Base-by-base conservation (phyloP, 2,888 invertebrate genomes). In the Oasisia sp. region DNA sequence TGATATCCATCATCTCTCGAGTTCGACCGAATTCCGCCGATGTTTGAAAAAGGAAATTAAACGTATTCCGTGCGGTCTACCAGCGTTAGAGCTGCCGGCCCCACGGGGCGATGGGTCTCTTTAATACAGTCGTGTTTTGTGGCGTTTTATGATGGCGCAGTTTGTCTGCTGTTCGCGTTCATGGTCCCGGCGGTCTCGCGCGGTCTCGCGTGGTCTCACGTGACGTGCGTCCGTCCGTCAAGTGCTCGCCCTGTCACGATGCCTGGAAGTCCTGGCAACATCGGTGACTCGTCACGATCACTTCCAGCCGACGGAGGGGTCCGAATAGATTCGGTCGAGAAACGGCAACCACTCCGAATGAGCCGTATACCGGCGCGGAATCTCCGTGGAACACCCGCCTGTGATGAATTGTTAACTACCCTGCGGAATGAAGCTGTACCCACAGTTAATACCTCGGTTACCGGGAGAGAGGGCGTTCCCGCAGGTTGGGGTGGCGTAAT, bases 41-140 rank as follows among this genome's bases (percentile, higher is more conserved):
- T 74, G n/a, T 74, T 74, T 74, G 74, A 27, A 74, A 74, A 74
- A 74, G 74, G 74, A 74, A 74, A 74, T 74, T 74, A 74, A 74
- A 74, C n/a, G 19, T 74, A 74, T 74, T 74, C 74, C 74, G 74
- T 74, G 27, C 74, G 74, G 74, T 19, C 74, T 74, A n/a, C 74
- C 19, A 74, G 74, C 74, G 74, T 19, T 74, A 5, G 74, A 19
- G 7, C 27, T 74, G 7, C 27, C n/a, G 27, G 19, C 27, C 74
- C 27, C 27, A 27, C 19, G 74, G 27, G 74, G 27, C 27, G 74
- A 74, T 74, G 74, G 74, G 5, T n/a, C 74, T 74, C 27, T 74
- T 74, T 74, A 74, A 74, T 74, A 27, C n/a, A 74, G 74, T 74
- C 14, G 74, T 74, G 74, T 74, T 74, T 74, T 74, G 27, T 74